Evolutionary conservation across 2,797 vertebrate genomes (phyloP).

Genomic region (Pangasius krempfi): DNA sequence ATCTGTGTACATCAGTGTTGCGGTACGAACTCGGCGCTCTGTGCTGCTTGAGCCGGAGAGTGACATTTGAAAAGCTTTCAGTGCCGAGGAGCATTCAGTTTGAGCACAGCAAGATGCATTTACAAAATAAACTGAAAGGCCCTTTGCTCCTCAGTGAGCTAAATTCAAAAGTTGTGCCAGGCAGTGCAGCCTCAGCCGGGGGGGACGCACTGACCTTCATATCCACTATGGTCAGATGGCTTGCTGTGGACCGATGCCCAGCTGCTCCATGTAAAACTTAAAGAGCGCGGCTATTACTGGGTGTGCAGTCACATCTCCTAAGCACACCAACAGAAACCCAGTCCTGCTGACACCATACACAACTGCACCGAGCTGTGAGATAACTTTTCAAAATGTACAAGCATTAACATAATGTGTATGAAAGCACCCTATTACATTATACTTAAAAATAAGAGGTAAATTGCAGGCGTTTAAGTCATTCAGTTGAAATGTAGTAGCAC

Average conservation of each 20-base stretch:
- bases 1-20: slow-evolving; percentile 12
- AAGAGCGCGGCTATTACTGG: slow-evolving; percentile 29
- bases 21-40: slow-evolving; percentile 23
- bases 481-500: not conserved
- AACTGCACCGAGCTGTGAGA: not conserved
- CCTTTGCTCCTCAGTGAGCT: slow-evolving; percentile 45
- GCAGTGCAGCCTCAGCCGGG: slow-evolving; percentile 41
- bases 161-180: slow-evolving; percentile 45
- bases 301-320: slow-evolving; percentile 11
- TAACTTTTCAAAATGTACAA: not conserved
- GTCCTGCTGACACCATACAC: not conserved
- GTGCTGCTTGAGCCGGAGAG: slow-evolving; percentile 27
- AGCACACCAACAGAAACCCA: not conserved
- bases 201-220: slow-evolving; percentile 52
- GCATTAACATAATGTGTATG: not conserved
- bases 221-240: slow-evolving; percentile 47
- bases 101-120: slow-evolving; percentile 47
- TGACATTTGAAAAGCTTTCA: slow-evolving; percentile 56
- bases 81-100: slow-evolving; percentile 30
- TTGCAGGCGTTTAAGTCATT: not conserved
- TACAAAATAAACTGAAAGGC: slow-evolving; percentile 52
- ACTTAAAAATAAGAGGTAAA: not conserved
- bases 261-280: slow-evolving; percentile 41
- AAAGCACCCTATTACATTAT: not conserved
- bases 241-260: slow-evolving; percentile 35